These are phyloP conservation scores for Chirona hameri DNA, from an alignment of 2,888 invertebrate species.

Conservation along the genomic window DNA sequence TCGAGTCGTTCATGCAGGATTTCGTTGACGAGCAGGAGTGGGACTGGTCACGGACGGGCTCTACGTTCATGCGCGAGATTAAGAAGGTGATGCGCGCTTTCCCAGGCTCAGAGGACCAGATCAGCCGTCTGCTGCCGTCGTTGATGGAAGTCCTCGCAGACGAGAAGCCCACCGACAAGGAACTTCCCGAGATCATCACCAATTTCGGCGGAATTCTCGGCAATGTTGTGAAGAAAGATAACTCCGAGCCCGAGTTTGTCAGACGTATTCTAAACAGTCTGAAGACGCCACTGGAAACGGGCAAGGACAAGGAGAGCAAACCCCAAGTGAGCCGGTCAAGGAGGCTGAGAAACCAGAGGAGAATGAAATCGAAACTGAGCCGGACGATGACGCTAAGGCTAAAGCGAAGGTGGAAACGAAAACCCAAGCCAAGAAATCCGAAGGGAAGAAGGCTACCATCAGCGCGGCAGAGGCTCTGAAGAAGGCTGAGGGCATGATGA, in stretches of 20 bases:
- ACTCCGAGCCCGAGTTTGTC: neutral
- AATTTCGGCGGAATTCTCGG: slow-evolving; percentile 6
- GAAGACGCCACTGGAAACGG: neutral
- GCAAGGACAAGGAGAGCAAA: neutral
- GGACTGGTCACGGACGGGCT: neutral
- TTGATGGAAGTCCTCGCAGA: slow-evolving; percentile 22
- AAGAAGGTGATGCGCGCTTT: slow-evolving; percentile 23
- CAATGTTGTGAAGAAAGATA: slow-evolving; percentile 12
- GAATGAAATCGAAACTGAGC: neutral
- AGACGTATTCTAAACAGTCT: neutral
- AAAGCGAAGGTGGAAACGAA: neutral
- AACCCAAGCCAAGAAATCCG: neutral
- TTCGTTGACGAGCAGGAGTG: slow-evolving; percentile 26
- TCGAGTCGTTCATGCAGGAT: slow-evolving; percentile 7
- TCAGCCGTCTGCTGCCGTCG: neutral
- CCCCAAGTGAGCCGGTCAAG: neutral
- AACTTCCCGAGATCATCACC: neutral
- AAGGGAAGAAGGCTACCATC: neutral
- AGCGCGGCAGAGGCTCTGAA: neutral
- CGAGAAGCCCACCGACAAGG: neutral
- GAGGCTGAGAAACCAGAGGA: neutral
- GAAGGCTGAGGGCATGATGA: neutral
- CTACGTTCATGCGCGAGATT: neutral
- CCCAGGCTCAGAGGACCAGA: slow-evolving; percentile 8
- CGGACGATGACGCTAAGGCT: neutral